A percentile compares a stretch with the other conserved stretches of the same genome.
Conservation (phyloP, 2,797 vertebrate species). For the Cyclura pinguis region DNA sequence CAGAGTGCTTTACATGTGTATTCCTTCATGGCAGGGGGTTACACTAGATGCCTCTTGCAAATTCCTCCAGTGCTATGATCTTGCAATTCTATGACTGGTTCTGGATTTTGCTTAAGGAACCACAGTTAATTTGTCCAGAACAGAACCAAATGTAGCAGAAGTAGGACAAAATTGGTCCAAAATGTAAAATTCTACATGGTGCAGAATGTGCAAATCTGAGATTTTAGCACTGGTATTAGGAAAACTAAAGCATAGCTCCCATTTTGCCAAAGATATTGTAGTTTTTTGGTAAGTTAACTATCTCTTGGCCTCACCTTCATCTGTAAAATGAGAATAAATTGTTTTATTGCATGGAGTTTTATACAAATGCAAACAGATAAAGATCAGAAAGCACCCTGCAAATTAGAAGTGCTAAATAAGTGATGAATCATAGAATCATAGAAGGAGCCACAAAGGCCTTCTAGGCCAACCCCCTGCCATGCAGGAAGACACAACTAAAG, state of each 20-base stretch:
- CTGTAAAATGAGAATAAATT: constrained; percentile 5
- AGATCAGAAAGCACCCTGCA: background rate
- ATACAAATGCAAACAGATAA: background rate
- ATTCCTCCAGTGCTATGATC: no score
- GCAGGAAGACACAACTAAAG: no score
- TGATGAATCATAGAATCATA: background rate
- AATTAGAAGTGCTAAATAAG: background rate
- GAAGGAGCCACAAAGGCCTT: no score
- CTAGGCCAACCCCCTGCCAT: no score
- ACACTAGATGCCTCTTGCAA: no score
- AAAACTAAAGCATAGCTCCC: background rate
- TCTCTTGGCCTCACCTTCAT: background rate
- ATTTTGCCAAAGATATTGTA: background rate
- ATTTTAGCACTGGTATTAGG: background rate
- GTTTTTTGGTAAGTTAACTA: background rate
- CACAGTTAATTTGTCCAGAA: background rate
- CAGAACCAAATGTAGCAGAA: background rate
- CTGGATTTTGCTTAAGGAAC: background rate
- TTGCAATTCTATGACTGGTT: no score
- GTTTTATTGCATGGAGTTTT: background rate
- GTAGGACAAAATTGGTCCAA: no score
- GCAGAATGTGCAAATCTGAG: background rate
- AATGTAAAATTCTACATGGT: background rate
- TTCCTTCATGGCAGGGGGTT: no score
- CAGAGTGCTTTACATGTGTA: background rate